A percentile compares a stretch with the other conserved stretches of the same genome.
phyloP scores from a whole-genome alignment of 2,113 vertebrate genomes.

The Platichthys flesus region DNA sequence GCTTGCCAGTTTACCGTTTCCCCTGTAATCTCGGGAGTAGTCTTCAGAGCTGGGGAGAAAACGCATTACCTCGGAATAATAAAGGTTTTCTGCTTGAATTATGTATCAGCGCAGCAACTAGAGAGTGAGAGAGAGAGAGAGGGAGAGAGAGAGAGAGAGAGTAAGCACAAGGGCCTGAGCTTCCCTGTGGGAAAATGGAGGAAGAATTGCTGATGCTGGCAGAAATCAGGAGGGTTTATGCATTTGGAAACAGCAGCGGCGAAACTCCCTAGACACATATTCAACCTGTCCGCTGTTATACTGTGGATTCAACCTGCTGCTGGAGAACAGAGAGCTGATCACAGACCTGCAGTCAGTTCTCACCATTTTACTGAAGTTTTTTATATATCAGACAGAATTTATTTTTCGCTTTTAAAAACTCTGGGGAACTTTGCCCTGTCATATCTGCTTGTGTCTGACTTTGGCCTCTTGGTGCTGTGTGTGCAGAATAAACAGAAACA shows the following conservation, averaged over 20 bases:
- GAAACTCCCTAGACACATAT: neutral
- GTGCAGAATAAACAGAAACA: neutral
- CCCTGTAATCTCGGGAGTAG: constrained; percentile 40
- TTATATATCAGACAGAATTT: too few relatives aligned
- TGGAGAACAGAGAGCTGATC: neutral
- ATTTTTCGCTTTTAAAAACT: too few relatives aligned
- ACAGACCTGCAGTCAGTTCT: too few relatives aligned
- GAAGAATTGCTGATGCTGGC: constrained; percentile 49
- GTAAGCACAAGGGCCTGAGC: neutral
- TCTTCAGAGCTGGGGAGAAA: constrained; percentile 28
- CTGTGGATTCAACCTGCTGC: constrained; percentile 20
- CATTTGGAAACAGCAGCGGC: constrained; percentile 34
- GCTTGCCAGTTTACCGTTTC: constrained; percentile 7
- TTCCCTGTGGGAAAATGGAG: constrained; percentile 44
- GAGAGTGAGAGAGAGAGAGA: neutral
- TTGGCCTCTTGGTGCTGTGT: too few relatives aligned
- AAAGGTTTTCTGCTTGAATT: constrained; percentile 61
- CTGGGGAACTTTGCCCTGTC: too few relatives aligned
- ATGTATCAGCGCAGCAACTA: constrained; percentile 45
- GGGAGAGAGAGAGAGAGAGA: too few relatives aligned
- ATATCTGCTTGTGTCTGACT: too few relatives aligned
- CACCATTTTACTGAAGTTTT: too few relatives aligned
- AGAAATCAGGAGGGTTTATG: constrained; percentile 45
- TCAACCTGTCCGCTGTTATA: neutral
- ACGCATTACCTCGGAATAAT: constrained; percentile 55